These are phyloP conservation scores for Takifugu rubripes DNA, from an alignment of 2,797 vertebrate genomes.

Conservation along the genomic window DNA sequence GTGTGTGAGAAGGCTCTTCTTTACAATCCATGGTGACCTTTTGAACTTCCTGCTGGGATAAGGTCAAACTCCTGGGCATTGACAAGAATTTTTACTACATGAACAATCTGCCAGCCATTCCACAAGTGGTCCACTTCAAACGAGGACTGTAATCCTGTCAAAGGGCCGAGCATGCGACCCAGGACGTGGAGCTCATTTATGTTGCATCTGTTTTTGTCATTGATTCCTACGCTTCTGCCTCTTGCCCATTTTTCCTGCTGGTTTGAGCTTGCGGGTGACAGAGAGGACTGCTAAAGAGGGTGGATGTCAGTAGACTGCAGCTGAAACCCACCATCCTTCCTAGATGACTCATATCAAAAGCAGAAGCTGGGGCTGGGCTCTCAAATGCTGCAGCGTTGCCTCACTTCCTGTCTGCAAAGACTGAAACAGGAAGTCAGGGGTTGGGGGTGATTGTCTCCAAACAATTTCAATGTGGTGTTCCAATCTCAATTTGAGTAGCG, in stretches of 20 bases:
- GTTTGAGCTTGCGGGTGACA: neutral
- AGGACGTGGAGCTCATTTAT: constrained; percentile 49
- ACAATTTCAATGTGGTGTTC: too few relatives aligned
- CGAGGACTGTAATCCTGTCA: constrained; percentile 19
- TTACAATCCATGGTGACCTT: constrained; percentile 52
- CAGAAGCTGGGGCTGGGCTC: too few relatives aligned
- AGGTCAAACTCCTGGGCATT: constrained; percentile 47
- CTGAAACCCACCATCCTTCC: neutral
- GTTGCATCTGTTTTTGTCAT: neutral
- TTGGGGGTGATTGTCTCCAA: too few relatives aligned
- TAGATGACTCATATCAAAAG: too few relatives aligned
- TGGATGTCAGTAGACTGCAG: neutral
- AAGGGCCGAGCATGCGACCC: constrained; percentile 44
- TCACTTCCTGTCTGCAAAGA: too few relatives aligned
- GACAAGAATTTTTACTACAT: constrained; percentile 69
- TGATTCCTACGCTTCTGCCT: neutral
- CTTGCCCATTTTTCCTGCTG: neutral
- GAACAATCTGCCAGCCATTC: constrained; percentile 56
- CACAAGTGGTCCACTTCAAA: constrained; percentile 55
- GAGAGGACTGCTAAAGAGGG: neutral
- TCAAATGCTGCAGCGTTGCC: too few relatives aligned
- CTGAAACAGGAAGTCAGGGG: too few relatives aligned
- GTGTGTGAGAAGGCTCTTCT: constrained; percentile 21
- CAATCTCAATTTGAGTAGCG: too few relatives aligned
- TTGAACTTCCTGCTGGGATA: constrained; percentile 63